Percentiles rank a stretch among this genome's conserved stretches.
Evolutionary conservation across 2,113 vertebrate species (phyloP).

Genomic region (Stegostoma tigrinum): DNA sequence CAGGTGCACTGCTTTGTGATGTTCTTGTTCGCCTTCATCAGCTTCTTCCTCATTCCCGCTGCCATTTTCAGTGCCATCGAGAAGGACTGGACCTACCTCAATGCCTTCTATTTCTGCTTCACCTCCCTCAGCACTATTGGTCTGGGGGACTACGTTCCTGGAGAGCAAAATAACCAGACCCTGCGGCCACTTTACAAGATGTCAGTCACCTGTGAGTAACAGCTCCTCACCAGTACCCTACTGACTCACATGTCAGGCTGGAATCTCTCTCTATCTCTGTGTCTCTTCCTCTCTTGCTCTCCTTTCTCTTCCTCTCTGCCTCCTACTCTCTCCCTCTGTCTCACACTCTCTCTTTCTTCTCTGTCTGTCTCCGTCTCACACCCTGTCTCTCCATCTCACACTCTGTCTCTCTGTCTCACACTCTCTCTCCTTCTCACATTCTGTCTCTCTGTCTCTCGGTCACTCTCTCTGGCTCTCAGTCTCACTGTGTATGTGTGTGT

Average conservation of each 20-base stretch:
- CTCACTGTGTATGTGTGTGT: no score
- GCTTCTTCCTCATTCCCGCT: slow-evolving; percentile 67
- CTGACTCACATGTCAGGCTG: no score
- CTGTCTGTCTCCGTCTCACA: no score
- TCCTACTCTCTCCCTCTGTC: no score
- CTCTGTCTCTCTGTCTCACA: no score
- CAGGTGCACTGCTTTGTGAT: slow-evolving; percentile 57
- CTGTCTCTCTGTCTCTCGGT: no score
- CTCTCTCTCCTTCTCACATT: no score
- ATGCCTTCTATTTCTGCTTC: slow-evolving; percentile 83
- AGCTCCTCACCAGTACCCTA: not conserved
- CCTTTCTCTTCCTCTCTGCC: not conserved
- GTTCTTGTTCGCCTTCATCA: slow-evolving; percentile 44
- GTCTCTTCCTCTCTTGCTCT: not conserved
- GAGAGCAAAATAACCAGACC: slow-evolving; percentile 56
- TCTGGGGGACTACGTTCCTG: slow-evolving; percentile 77
- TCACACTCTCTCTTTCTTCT: no score
- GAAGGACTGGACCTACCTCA: slow-evolving; percentile 70
- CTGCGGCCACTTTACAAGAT: slow-evolving; percentile 70
- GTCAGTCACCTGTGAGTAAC: slow-evolving; percentile 70
- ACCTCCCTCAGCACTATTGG: slow-evolving; percentile 85
- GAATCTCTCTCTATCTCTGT: no score
- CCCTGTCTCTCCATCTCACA: no score
- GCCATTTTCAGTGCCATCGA: slow-evolving; percentile 65
- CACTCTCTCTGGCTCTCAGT: no score